Percentiles rank a stretch among this genome's conserved stretches.
Conservation (phyloP, 1,140 invertebrate species). For the Hestina assimilis region DNA sequence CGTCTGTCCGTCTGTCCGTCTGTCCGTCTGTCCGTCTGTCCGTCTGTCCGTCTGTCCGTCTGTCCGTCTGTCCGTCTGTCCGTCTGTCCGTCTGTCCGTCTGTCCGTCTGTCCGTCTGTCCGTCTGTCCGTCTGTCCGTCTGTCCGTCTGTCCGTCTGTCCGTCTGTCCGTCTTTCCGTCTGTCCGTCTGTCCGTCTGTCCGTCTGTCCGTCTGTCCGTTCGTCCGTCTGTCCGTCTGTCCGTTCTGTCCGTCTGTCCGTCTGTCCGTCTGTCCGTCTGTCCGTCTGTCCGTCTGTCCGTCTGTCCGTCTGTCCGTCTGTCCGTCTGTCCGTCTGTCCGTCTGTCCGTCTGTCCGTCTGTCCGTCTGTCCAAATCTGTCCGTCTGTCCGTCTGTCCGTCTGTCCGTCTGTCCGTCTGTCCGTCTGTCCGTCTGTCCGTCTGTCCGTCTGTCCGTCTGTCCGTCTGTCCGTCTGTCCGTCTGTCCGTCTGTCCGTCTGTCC, state of each 20-base stretch:
- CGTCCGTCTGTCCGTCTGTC: too few species aligned
- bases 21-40: too few species aligned
- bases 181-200: not conserved
- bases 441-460: too few species aligned
- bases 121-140: not conserved
- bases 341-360: not conserved
- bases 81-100: not conserved
- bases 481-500: too few species aligned
- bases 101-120: not conserved
- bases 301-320: not conserved
- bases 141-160: not conserved
- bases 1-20: not conserved
- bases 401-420: too few species aligned
- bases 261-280: not conserved
- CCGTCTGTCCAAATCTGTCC: not conserved
- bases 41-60: not conserved
- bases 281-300: not conserved
- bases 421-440: too few species aligned
- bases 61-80: not conserved
- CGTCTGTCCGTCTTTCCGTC: not conserved
- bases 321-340: not conserved
- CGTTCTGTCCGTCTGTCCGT: not conserved
- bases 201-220: not conserved
- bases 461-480: too few species aligned
- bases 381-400: not conserved